Base-by-base conservation (phyloP, 1,140 invertebrate genomes). In the Araneus ventricosus region DNA sequence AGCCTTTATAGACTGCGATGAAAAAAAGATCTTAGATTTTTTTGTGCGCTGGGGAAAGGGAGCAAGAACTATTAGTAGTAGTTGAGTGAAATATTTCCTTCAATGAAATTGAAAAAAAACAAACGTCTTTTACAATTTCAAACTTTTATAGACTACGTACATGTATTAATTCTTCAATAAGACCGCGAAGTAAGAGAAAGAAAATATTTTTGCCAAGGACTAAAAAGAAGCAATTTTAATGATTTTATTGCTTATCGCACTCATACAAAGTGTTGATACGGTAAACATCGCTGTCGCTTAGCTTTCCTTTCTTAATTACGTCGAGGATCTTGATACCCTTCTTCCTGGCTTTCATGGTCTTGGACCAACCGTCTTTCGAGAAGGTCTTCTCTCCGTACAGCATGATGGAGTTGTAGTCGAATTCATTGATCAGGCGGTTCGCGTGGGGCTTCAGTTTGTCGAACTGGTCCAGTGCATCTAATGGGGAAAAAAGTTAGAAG, bases 321-420 rank as follows among this genome's bases (percentile, higher is more conserved):
- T 94, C 94, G 1, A 94, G 94, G 22, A 94, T 94, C 0, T 59
- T 75, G 63, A 82, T 82, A 20, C 94, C 93, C 27, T 82, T 84
- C 20, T 93, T 80, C 61, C 94, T 95, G 5, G 95, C 94, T 59
- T 95, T 94, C 87, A 95, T 95, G 6, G 95, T 95, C 20, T 95
- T 94, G 39, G 94, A 95, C 4, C 52, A 70, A 22, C 94, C 94
- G 75, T 95, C 95, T 24, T 94, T 94, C 27, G 94, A 94, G 93
- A 95, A 95, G 37, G 95, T 94, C 61, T 95, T 95, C 70, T 95
- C 94, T 70, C 95, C 95, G 87, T 96, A 96, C 61, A 95, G 95
- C 95, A 96, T 95, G 17, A 96, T 94, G 14, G 95, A 95, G 4
- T 95, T 95, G 93, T 95, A 95, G 90, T 96, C 95, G 59, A 96